phyloP scores from a whole-genome alignment of 2,113 vertebrate species.

The Okapia johnstoni region DNA sequence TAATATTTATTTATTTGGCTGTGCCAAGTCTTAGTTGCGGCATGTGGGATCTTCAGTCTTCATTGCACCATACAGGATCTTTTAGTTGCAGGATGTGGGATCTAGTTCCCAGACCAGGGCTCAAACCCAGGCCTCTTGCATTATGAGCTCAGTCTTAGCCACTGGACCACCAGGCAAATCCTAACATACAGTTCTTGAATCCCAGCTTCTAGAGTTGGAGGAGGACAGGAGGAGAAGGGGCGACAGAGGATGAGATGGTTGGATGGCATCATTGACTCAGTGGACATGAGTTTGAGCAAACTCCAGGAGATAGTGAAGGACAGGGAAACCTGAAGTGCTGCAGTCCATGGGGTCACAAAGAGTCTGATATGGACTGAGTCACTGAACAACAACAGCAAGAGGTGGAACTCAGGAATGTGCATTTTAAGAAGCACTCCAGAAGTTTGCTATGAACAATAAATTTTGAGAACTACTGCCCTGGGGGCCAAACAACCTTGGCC shows the following conservation, averaged over 20 bases:
- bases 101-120: not conserved
- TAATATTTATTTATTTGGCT: not conserved
- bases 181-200: not conserved
- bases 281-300: not conserved
- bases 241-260: not conserved
- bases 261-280: not conserved
- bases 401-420: not conserved
- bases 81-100: not conserved
- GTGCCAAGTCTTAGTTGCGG: not conserved
- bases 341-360: not conserved
- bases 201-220: not conserved
- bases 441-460: not conserved
- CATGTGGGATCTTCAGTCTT: not conserved
- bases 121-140: not conserved
- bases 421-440: not conserved
- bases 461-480: not conserved
- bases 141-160: not conserved
- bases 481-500: not conserved
- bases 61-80: not conserved
- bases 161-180: not conserved
- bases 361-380: not conserved
- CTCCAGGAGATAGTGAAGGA: not conserved
- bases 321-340: not conserved
- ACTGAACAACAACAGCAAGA: not conserved
- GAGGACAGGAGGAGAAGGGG: not conserved